Evolutionary conservation across 1,140 invertebrate genomes (phyloP), one percentile per base, ranked within the genome.

Genomic region (Trichonephila clavata): DNA sequence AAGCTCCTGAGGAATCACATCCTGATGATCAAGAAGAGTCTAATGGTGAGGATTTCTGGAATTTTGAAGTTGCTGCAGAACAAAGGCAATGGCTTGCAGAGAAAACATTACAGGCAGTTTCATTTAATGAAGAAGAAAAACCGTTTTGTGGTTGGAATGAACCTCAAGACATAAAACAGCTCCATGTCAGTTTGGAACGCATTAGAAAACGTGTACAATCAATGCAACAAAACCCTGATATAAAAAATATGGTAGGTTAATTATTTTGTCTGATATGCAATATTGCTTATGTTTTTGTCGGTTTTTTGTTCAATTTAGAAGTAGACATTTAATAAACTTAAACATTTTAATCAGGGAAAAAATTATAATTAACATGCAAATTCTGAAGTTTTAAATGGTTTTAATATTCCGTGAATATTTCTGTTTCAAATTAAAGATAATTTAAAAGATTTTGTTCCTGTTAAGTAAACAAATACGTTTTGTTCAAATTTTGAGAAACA

Each of bases 211-310:
- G 84, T 61, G 84, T 86, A 10, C 57, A 61, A 39, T 63, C 84
- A 60, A 61, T 86, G 27, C 84, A 86, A 10, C 84, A 86, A 61
- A 63, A 10, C 20, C n/a, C 84, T 39, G 84, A 63, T 86, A 86
- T 61, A 39, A 86, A 86, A 86, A 86, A 86, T 63, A 63, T 86
- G 84, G 84, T 86, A 18, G 59, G 81, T 83, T 4, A 24, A 88
- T 20, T 24, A 68, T 6, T 8, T 50, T 50, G 1, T 50, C 50
- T 50, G 10, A 13, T 50, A 50, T 50, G 10, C 10, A 50, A 7
- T 50, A 50, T 50, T 50, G 10, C 50, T 50, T 50, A 10, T 50
- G 50, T 50, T 39, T 39, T 39, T 39, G 1, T 39, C 4, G 43
- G 5, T 7, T 50, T 50, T 50, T 50, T 50, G 10, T 10, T 50